phyloP scores from a whole-genome alignment of 2,797 vertebrate species.

The Coreius guichenoti region DNA sequence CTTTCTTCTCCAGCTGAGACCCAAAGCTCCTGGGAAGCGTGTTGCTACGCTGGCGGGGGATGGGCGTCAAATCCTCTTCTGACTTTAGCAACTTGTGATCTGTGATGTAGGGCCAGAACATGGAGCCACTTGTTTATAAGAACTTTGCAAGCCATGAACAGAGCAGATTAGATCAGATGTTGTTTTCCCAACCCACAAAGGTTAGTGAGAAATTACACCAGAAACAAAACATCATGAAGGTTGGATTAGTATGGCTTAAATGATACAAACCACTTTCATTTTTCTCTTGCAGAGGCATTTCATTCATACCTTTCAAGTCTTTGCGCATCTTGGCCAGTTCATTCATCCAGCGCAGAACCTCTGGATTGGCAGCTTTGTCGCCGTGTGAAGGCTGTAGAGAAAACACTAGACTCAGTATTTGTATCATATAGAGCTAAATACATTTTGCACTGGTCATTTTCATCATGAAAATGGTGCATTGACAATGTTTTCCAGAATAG shows the following conservation, averaged over 20 bases:
- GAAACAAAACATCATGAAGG: slow-evolving; percentile 48
- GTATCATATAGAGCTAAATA: slow-evolving; percentile 39
- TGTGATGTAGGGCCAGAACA: slow-evolving; percentile 60
- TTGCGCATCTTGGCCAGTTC: slow-evolving; percentile 93
- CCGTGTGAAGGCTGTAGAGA: slow-evolving; percentile 89
- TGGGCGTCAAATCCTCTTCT: slow-evolving; percentile 89
- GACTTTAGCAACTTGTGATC: slow-evolving; percentile 92
- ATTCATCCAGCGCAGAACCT: slow-evolving; percentile 94
- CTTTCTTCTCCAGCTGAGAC: slow-evolving; percentile 93
- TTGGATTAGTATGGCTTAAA: slow-evolving; percentile 48
- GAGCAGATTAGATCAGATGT: slow-evolving; percentile 16
- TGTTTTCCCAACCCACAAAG: slow-evolving; percentile 30
- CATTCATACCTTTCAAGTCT: slow-evolving; percentile 91
- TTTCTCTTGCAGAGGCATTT: slow-evolving; percentile 22
- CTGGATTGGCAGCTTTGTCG: slow-evolving; percentile 93
- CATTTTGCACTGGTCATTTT: slow-evolving; percentile 13
- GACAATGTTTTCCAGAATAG: neutral
- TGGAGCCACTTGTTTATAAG: neutral
- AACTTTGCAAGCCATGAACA: neutral
- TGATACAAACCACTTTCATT: slow-evolving; percentile 44
- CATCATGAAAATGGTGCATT: neutral
- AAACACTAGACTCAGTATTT: slow-evolving; percentile 29
- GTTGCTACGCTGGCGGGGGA: slow-evolving; percentile 94
- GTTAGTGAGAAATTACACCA: slow-evolving; percentile 27
- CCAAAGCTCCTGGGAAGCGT: slow-evolving; percentile 98